Conservation (phyloP, 2,888 invertebrate species). For the Sarcophaga carnaria region DNA sequence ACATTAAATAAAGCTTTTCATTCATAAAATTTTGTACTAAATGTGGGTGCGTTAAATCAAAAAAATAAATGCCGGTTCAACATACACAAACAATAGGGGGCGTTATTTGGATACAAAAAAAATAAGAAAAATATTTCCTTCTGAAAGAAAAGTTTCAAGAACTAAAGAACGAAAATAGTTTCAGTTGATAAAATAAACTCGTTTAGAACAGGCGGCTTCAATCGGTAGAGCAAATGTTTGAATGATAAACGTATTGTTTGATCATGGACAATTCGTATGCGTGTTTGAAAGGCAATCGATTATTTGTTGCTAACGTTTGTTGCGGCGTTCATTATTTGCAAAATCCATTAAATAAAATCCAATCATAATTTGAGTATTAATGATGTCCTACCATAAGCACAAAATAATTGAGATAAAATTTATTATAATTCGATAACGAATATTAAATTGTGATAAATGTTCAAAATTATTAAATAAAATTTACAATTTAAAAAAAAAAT, state of each 20-base stretch:
- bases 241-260: background rate
- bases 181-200: slow-evolving; percentile 29
- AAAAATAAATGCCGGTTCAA: slow-evolving; percentile 4
- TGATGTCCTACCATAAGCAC: too few relatives aligned
- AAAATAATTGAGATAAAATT: too few relatives aligned
- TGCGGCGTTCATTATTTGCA: background rate
- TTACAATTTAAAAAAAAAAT: too few relatives aligned
- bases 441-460: too few relatives aligned
- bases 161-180: slow-evolving; percentile 2
- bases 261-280: background rate
- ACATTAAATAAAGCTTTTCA: slow-evolving; percentile 44
- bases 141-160: background rate
- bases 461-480: too few relatives aligned
- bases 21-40: slow-evolving; percentile 21
- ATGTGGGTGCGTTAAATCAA: background rate
- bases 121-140: background rate
- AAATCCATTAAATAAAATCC: background rate
- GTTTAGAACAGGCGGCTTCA: background rate
- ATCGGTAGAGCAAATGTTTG: background rate
- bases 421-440: too few relatives aligned
- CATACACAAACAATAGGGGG: background rate
- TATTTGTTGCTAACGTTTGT: background rate
- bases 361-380: background rate
- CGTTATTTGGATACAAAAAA: background rate
- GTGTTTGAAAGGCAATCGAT: background rate